These are phyloP conservation scores for Hylomyscus alleni DNA, from an alignment of 2,797 vertebrate species.

Conservation along the genomic window DNA sequence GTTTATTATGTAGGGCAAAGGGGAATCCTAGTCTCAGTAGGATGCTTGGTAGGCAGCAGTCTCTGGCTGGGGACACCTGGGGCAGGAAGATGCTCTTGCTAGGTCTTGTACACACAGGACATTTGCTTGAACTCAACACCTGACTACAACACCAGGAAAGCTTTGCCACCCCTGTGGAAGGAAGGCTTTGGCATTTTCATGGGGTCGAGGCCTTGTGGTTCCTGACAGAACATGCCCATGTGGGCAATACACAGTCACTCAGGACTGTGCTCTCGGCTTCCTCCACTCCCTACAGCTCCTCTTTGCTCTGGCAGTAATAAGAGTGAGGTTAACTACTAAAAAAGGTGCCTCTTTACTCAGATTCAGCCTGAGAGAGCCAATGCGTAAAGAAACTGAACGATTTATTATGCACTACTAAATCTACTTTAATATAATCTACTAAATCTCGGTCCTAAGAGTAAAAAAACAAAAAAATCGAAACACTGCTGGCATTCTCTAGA, in stretches of 20 bases:
- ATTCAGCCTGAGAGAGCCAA: neutral
- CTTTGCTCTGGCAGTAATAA: neutral
- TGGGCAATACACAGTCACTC: neutral
- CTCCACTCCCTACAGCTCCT: neutral
- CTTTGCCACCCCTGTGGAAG: no score
- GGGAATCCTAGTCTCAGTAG: no score
- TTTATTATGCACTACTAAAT: neutral
- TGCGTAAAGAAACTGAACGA: neutral
- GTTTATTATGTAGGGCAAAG: neutral
- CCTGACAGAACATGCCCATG: neutral
- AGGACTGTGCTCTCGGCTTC: neutral
- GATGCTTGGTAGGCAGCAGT: neutral
- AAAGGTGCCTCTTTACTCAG: neutral
- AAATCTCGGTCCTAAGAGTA: constrained; percentile 12
- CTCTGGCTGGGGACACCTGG: neutral
- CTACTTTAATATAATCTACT: neutral
- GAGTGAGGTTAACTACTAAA: neutral
- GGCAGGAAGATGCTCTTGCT: neutral
- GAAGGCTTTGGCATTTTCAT: neutral
- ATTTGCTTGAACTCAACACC: neutral
- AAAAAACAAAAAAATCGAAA: constrained; percentile 29
- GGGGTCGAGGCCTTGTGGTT: neutral
- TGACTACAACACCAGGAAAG: neutral
- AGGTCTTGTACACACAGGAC: neutral
- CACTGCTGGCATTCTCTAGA: neutral